Conservation (phyloP, 2,113 vertebrate genomes). For the Pycnonotus jocosus region DNA sequence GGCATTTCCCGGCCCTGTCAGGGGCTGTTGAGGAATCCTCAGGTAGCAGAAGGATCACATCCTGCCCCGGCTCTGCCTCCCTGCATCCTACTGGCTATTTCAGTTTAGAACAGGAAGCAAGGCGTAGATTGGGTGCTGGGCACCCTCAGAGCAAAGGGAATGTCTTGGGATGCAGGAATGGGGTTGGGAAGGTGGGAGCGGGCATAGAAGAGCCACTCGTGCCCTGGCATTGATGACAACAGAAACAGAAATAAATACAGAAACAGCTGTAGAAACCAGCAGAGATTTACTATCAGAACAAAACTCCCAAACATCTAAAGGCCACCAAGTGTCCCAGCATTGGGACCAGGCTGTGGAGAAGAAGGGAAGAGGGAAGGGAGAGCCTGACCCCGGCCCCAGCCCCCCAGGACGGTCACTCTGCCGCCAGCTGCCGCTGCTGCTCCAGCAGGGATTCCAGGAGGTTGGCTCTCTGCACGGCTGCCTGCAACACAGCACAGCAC, state of each 20-base stretch:
- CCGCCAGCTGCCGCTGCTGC: constrained; percentile 75
- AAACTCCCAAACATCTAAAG: not conserved
- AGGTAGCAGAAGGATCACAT: not conserved
- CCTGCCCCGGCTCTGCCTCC: not conserved
- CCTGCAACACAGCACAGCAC: constrained; percentile 59
- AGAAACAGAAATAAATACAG: not conserved
- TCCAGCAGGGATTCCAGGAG: constrained; percentile 87
- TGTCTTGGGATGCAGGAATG: not conserved
- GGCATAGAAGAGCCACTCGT: fast-evolving
- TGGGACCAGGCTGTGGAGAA: constrained; percentile 21
- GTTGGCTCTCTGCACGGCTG: constrained; percentile 82
- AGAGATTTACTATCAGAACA: constrained; percentile 37
- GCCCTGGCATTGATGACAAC: fast-evolving
- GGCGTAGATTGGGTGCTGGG: fast-evolving
- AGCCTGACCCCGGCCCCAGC: not conserved
- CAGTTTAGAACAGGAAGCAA: not conserved
- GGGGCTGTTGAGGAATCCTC: not conserved
- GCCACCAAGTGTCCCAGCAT: not conserved
- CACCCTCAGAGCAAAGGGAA: not conserved
- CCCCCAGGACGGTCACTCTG: not conserved
- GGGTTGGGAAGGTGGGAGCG: not conserved
- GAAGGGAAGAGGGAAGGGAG: not conserved
- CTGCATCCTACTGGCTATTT: not conserved
- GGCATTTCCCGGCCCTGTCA: not conserved
- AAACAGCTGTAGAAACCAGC: not conserved